Percentiles rank a stretch among this genome's conserved stretches.
Evolutionary conservation across 2,113 vertebrate species (phyloP).

Genomic region (Pseudorhombus dupliciocellatus): DNA sequence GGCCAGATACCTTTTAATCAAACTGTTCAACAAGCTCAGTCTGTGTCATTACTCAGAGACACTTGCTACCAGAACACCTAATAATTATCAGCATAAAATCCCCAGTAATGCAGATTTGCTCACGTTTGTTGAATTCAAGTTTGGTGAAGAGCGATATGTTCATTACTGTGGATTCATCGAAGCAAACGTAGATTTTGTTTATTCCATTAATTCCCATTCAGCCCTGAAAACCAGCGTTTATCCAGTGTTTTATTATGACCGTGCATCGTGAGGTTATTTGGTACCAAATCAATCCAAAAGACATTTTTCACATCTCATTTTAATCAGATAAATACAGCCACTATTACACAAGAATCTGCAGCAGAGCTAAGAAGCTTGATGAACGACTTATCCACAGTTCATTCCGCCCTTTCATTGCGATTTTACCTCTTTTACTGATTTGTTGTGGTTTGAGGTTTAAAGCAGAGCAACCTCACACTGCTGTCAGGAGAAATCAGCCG

Average conservation of each 20-base stretch:
- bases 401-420: conserved; percentile 14
- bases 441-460: not conserved
- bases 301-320: not conserved
- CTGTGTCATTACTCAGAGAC: not conserved
- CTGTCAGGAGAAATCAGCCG: not conserved
- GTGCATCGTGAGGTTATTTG: too few species aligned
- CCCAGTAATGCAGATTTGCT: too few species aligned
- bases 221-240: not conserved
- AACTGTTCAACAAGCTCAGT: not conserved
- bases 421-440: not conserved
- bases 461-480: not conserved
- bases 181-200: too few species aligned
- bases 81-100: too few species aligned
- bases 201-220: too few species aligned
- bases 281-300: too few species aligned
- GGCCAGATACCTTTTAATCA: not conserved
- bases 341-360: not conserved
- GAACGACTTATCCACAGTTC: not conserved
- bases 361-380: too few species aligned
- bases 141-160: not conserved
- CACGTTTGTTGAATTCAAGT: too few species aligned
- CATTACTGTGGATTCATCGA: not conserved
- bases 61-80: not conserved
- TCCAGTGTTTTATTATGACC: not conserved
- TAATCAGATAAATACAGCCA: not conserved